Evolutionary conservation across 2,888 invertebrate species (phyloP).

Genomic region (Xanthostigma xanthostigma): DNA sequence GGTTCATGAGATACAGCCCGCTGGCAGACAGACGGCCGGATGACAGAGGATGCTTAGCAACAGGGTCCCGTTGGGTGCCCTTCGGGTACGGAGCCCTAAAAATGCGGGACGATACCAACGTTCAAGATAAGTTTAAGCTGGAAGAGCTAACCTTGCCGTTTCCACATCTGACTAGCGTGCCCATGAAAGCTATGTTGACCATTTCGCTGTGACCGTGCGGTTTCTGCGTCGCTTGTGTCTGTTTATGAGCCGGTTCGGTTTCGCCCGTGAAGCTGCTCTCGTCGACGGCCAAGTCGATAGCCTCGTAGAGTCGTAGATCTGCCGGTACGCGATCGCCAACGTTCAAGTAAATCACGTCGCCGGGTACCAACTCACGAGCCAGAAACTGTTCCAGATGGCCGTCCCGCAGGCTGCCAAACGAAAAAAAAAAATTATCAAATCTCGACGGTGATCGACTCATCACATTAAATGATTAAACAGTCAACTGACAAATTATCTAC

Average conservation of each 20-base stretch:
- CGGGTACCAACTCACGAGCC: constrained; percentile 91
- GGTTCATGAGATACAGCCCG: no score
- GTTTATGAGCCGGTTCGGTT: constrained; percentile 81
- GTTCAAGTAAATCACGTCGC: constrained; percentile 83
- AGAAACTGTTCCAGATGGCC: constrained; percentile 78
- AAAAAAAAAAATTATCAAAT: not conserved
- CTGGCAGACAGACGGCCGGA: no score
- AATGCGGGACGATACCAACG: no score
- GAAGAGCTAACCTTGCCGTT: constrained; percentile 64
- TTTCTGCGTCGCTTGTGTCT: constrained; percentile 38
- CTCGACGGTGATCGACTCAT: not conserved
- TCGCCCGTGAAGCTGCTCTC: constrained; percentile 99
- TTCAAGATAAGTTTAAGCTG: not conserved
- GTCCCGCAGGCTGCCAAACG: constrained; percentile 58
- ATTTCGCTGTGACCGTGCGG: constrained; percentile 49
- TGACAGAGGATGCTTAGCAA: no score
- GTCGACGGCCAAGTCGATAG: constrained; percentile 85
- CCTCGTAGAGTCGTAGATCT: constrained; percentile 86
- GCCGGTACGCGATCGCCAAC: constrained; percentile 96
- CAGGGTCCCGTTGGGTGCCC: no score
- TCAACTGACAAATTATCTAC: no score
- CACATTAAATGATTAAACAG: not conserved
- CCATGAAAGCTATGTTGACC: constrained; percentile 93
- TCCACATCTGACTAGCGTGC: constrained; percentile 90
- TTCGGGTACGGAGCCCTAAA: no score